These are phyloP conservation scores for Drosophila neonasuta DNA, from an alignment of 2,888 invertebrate species.

Conservation along the genomic window DNA sequence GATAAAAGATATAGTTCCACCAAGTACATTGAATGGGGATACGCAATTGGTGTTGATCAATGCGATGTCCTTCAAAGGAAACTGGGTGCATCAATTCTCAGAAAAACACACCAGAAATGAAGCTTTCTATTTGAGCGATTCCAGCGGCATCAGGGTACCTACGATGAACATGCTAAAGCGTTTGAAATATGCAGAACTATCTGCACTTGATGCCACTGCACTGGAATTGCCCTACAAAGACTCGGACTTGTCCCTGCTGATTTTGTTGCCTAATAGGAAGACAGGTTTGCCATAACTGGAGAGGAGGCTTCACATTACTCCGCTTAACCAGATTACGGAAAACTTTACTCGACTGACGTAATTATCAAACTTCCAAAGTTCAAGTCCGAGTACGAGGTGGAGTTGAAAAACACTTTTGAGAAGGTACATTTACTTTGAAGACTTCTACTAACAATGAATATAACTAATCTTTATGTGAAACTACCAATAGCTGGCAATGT, in stretches of 20 bases:
- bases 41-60: constrained; percentile 90
- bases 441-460: neutral
- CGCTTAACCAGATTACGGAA: constrained; percentile 84
- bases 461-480: neutral
- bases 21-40: constrained; percentile 83
- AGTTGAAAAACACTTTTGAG: constrained; percentile 84
- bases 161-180: constrained; percentile 86
- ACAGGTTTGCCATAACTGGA: constrained; percentile 87
- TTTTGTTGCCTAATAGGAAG: constrained; percentile 87
- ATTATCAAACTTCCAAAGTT: constrained; percentile 89
- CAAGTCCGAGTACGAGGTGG: constrained; percentile 88
- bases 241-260: constrained; percentile 87
- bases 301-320: constrained; percentile 84
- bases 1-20: constrained; percentile 88
- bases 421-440: constrained; percentile 81
- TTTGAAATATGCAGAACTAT: constrained; percentile 67
- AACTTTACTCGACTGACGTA: constrained; percentile 80
- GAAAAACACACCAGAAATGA: constrained; percentile 83
- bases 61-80: constrained; percentile 93
- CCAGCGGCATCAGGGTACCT: constrained; percentile 83
- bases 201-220: constrained; percentile 66
- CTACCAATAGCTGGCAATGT: constrained; percentile 84
- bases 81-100: constrained; percentile 88
- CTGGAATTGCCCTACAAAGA: constrained; percentile 89
- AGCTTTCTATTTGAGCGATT: constrained; percentile 86